Base-by-base conservation (phyloP, 1,140 invertebrate species). In the Drosophila obscura region DNA sequence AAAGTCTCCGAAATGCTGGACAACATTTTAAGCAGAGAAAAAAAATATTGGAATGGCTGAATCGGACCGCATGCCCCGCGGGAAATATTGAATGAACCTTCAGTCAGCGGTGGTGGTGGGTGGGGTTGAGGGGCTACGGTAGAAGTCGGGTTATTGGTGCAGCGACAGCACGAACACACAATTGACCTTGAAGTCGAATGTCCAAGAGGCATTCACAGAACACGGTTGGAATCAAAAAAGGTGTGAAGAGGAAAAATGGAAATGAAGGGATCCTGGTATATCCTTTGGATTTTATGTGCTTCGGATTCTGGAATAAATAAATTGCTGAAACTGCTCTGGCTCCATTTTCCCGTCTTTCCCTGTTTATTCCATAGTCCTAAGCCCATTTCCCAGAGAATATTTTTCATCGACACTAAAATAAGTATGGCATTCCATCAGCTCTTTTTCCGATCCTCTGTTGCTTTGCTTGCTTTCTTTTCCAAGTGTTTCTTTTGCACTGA, bases 171-270 rank as follows among this genome's bases (percentile, higher is more conserved):
- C 58, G 58, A 67, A 63, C 72, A 68, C 77, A 60, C 61, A 61
- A 66, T 46, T 75, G 72, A 80, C 77, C 77, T 80, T 80, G 59
- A 71, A 75, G 62, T 73, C 75, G 60, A 79, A 68, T 79, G 77
- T 59, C 65, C 66, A 68, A 48, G 44, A 35, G 56, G 44, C 44
- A 67, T 44, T 67, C 66, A 56, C 66, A 46, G 63, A 67, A 69
- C 66, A 69, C 57, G 63, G n/a, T n/a, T n/a, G n/a, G 49, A 69
- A 69, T 7, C 65, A 66, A 48, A 65, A 49, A 28, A 66, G 15
- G 61, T 9, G 13, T 8, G 13, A 9, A 6, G 43, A 19, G 49
- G 15, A 5, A 24, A 24, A 48, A 28, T 48, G 49, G 9, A 66
- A 55, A 49, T 35, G 41, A 52, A 15, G 28, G 45, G 28, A 53